Evolutionary conservation across 2,113 vertebrate genomes (phyloP), one percentile per base, ranked within the genome.

Genomic region (Myodes glareolus): DNA sequence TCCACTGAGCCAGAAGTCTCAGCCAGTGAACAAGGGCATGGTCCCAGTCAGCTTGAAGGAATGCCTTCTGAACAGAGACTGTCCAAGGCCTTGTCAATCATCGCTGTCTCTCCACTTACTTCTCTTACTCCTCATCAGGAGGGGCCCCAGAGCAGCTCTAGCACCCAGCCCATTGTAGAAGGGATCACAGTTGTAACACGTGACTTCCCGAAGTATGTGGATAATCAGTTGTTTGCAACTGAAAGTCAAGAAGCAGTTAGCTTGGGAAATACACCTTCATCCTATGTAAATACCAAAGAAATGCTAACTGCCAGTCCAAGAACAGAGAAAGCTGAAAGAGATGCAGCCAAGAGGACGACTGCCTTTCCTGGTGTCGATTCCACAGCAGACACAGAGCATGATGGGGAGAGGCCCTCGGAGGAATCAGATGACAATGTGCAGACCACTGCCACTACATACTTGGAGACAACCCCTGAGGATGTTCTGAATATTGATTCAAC

Each of bases 51-150:
- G 50, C 50, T 10, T 50, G 50, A 50, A 50, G 50, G 50, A 50
- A 10, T 50, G 50, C 11, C 50, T 50, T 82, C 65, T 27, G 96
- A 97, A 91, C 97, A 92, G 2, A 70, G 29, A 42, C 50, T 42
- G 0, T 90, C 97, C 45, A 87, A 98, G 91, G 82, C 96, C 77
- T 77, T 97, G 95, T 73, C 98, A 70, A 97, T 97, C 42, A 94
- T 84, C 7, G 96, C 94, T 25, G 81, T 98, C 80, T 95, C 95
- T 36, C 82, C 86, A 58, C 33, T 72, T 16, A 29, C 76, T 50
- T 87, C 96, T 0, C 92, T 94, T 76, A 98, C 19, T 73, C 81
- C 96, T 33, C 55, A n/a, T 4, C 96, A 95, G 31, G 94, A 96
- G 17, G 96, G 90, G 21, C 63, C 67, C 16, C 58, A 90, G 0